Evolutionary conservation across 2,888 invertebrate genomes (phyloP), one percentile per base, ranked within the genome.

Genomic region (Ariolimax columbianus): DNA sequence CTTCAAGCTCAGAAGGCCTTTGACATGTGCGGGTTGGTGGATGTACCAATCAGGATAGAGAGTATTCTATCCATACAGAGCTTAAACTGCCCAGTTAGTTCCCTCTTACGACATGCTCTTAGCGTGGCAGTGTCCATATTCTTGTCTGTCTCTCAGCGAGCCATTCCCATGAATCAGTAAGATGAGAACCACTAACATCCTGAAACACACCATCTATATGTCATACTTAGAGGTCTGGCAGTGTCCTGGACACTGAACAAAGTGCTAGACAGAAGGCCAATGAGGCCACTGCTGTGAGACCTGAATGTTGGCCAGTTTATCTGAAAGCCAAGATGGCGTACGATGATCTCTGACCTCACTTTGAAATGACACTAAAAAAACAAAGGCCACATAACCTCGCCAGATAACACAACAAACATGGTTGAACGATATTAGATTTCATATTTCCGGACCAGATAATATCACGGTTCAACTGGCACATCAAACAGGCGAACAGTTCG

Each of bases 261-360:
- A 33, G 63, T 30, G 40, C n/a, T 43, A 43, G n/a, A 47, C 73
- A 47, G 43, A 26, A 11, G 11, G 9, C 43, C 43, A 73, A 73
- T 43, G 7, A 36, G 73, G 73, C 73, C n/a, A 43, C 73, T 73
- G 73, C 73, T 73, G 73, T 0, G 73, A 43, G n/a, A 47, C 43
- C 73, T 0, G 2, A 19, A 73, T 11, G 1, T 43, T 2, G 43
- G 11, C 7, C 40, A 23, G 73, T 73, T 73, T 43, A 73, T 40
- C 2, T 47, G 2, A 73, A 73, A 73, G 73, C 47, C 43, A 40
- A 73, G 43, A 47, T n/a, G 30, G 6, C 43, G 6, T 9, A 19
- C 40, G 19, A 26, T 23, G 23, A 19, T 23, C 38, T 47, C 6
- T n/a, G 43, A 26, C 26, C 3, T 7, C 23, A 23, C 4, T 40